phyloP scores from a whole-genome alignment of 1,140 invertebrate species.

The Calycopis cecrops region DNA sequence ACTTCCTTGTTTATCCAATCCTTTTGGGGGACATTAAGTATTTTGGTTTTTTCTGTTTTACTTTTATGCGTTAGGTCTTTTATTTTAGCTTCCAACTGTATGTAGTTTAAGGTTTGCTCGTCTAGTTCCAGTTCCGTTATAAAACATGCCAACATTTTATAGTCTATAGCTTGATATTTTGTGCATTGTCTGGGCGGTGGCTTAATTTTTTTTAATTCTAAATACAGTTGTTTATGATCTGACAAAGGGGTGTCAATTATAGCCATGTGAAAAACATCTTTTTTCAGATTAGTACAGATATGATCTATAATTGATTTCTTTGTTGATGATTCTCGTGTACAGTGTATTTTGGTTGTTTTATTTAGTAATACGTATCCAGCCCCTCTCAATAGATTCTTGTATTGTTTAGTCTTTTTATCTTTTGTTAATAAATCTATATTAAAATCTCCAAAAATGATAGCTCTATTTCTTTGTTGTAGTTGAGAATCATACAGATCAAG shows the following conservation, averaged over 20 bases:
- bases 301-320: conserved; percentile 24
- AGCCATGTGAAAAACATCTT: conserved; percentile 19
- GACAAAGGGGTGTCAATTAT: conserved; percentile 20
- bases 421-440: conserved; percentile 16
- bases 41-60: too few species aligned
- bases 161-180: conserved; percentile 23
- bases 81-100: too few species aligned
- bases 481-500: too few species aligned
- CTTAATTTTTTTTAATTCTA: conserved; percentile 21
- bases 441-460: conserved; percentile 21
- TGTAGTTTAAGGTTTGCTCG: too few species aligned
- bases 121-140: too few species aligned
- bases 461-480: conserved; percentile 8
- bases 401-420: too few species aligned
- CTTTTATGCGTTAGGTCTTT: too few species aligned
- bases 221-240: conserved; percentile 24
- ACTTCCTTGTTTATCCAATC: too few species aligned
- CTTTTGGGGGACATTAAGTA: too few species aligned
- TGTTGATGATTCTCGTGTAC: conserved; percentile 15
- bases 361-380: conserved; percentile 19
- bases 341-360: conserved; percentile 16
- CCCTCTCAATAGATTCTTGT: background rate
- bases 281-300: conserved; percentile 19
- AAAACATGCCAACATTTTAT: background rate
- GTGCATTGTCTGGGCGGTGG: conserved; percentile 3